phyloP scores from a whole-genome alignment of 2,888 invertebrate genomes.

The Ennomos erosarius region DNA sequence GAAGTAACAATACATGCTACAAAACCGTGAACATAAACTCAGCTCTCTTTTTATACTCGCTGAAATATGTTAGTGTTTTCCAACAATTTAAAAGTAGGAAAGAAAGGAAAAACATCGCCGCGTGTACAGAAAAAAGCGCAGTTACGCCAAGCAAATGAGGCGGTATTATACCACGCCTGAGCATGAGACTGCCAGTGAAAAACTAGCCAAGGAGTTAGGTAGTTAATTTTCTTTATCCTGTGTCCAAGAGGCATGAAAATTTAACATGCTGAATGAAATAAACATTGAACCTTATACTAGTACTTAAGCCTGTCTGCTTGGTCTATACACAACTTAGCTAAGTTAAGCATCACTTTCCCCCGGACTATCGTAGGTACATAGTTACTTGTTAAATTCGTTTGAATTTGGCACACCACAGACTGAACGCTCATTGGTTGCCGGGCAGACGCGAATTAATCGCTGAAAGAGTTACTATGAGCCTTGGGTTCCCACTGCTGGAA shows the following conservation, averaged over 20 bases:
- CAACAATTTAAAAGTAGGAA: conserved; percentile 31
- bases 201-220: conserved; percentile 23
- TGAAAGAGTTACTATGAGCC: too few relatives aligned
- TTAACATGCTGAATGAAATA: conserved; percentile 1
- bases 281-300: too few relatives aligned
- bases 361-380: too few relatives aligned
- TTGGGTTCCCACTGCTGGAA: too few relatives aligned
- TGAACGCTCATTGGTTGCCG: too few relatives aligned
- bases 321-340: too few relatives aligned
- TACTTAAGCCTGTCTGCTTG: too few relatives aligned
- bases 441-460: too few relatives aligned
- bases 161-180: conserved; percentile 33
- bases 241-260: conserved; percentile 10
- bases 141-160: conserved; percentile 52
- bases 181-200: conserved; percentile 42
- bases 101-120: conserved; percentile 34
- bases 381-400: too few relatives aligned
- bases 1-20: conserved; percentile 17
- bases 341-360: too few relatives aligned
- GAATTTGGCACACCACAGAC: too few relatives aligned
- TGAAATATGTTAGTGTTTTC: conserved; percentile 32
- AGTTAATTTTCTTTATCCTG: conserved; percentile 22
- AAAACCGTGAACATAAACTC: conserved; percentile 24
- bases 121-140: conserved; percentile 45
- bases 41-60: conserved; percentile 24